Conservation (phyloP, 2,797 vertebrate genomes). For the Ctenopoma multispine region DNA sequence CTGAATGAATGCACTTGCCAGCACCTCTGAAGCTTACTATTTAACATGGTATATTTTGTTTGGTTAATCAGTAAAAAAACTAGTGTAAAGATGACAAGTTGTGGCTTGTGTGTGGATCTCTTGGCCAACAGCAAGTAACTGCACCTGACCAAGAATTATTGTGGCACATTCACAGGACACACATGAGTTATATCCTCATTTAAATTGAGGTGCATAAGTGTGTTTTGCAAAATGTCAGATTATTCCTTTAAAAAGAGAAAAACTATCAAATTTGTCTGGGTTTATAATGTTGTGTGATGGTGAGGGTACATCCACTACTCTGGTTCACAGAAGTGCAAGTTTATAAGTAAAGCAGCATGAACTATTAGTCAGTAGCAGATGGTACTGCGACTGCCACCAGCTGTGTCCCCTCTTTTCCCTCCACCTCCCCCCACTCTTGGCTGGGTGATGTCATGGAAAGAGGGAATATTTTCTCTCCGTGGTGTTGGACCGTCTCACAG, state of each 20-base stretch:
- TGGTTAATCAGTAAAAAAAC: not conserved
- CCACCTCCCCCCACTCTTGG: slow-evolving; percentile 76
- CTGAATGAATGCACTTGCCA: not conserved
- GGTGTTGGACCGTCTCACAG: slow-evolving; percentile 85
- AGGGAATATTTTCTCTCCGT: slow-evolving; percentile 87
- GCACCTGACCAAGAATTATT: not conserved
- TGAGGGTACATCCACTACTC: slow-evolving; percentile 57
- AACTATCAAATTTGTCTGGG: slow-evolving; percentile 45
- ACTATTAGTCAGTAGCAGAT: slow-evolving; percentile 92
- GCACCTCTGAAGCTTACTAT: not conserved
- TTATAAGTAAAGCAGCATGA: slow-evolving; percentile 87
- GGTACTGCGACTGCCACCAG: slow-evolving; percentile 93
- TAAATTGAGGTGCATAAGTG: not conserved
- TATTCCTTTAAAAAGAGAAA: slow-evolving; percentile 14
- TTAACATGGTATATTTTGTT: not conserved
- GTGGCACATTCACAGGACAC: too few relatives aligned
- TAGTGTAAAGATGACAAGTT: not conserved
- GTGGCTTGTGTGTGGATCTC: not conserved
- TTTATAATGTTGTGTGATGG: slow-evolving; percentile 43
- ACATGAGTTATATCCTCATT: not conserved
- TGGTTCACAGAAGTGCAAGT: slow-evolving; percentile 80
- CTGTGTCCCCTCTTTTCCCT: slow-evolving; percentile 85
- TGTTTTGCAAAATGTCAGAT: slow-evolving; percentile 6
- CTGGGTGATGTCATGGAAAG: slow-evolving; percentile 93
- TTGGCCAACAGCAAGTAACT: not conserved